Base-by-base conservation (phyloP, 2,797 vertebrate genomes). In the Sebastolobus alascanus region DNA sequence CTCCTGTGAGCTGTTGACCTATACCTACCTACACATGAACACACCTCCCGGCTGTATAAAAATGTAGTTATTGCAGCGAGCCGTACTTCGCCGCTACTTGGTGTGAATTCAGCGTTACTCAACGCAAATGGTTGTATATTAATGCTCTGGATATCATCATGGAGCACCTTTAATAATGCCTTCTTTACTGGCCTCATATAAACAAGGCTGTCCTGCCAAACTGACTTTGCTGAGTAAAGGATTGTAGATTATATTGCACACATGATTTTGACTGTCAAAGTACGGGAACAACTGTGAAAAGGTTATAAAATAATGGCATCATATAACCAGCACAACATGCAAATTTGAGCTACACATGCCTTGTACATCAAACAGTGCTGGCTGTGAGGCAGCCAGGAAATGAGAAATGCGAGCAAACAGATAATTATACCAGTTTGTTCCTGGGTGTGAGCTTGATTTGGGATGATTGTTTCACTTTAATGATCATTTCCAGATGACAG, bases 381-480 rank as follows among this genome's bases (percentile, higher is more conserved):
- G 3, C 18, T 65, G 18, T 64, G 68, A 76, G 29, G 14, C 31
- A 61, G 37, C 37, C 8, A 40, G 61, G 29, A 72, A 65, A 61
- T 43, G 10, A 43, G 18, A 67, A 22, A 68, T 64, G 55, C 46
- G 6, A 9, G 43, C 58, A 66, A 80, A 73, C 16, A 55, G 22
- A 65, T 46, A 3, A 63, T 58, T 5, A 66, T 3, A 43, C 35
- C 43, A 74, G 38, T 40, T 67, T 43, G 43, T 74, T 65, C n/a
- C 40, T 20, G 27, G 2, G 2, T 55, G 25, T 73, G 56, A 77
- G 67, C 50, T 82, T 77, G 29, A 79, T 81, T 77, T 84, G 25
- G 56, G 4, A 54, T 38, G 38, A 56, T 35, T 78, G 38, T 46
- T 79, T 31, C 54, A 76, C 68, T 79, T 72, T 22, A 66, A 58